These are phyloP conservation scores for Choloepus didactylus DNA, from an alignment of 2,797 vertebrate species.

Conservation along the genomic window DNA sequence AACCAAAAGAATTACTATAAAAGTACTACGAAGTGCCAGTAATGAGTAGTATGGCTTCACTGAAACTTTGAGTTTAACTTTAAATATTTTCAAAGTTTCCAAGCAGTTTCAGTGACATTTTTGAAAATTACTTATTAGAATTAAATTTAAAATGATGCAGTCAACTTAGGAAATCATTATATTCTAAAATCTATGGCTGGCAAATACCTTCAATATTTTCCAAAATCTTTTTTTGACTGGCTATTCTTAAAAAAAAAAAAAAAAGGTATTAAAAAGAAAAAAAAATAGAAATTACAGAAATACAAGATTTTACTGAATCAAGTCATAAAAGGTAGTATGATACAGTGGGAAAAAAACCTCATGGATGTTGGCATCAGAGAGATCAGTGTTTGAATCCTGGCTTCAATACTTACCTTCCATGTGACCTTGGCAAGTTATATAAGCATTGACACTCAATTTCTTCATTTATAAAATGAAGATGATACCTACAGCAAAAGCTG, in stretches of 20 bases:
- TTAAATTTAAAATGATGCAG: constrained; percentile 55
- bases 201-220: constrained; percentile 29
- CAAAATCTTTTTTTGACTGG: constrained; percentile 38
- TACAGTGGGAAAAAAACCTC: accelerated
- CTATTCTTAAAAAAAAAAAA: neutral
- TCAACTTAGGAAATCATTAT: constrained; percentile 33
- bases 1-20: neutral
- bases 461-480: neutral
- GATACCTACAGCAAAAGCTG: neutral
- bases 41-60: neutral
- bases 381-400: neutral
- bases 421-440: neutral
- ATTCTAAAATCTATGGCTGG: neutral
- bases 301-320: neutral
- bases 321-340: neutral
- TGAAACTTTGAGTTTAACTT: constrained; percentile 38
- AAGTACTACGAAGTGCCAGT: neutral
- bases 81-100: constrained; percentile 54
- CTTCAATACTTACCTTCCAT: neutral
- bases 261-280: neutral
- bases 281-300: neutral
- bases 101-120: neutral
- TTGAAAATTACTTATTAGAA: neutral
- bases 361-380: neutral
- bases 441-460: neutral